Base-by-base conservation (phyloP, 2,113 vertebrate genomes). In the Amblyopsis rosae region DNA sequence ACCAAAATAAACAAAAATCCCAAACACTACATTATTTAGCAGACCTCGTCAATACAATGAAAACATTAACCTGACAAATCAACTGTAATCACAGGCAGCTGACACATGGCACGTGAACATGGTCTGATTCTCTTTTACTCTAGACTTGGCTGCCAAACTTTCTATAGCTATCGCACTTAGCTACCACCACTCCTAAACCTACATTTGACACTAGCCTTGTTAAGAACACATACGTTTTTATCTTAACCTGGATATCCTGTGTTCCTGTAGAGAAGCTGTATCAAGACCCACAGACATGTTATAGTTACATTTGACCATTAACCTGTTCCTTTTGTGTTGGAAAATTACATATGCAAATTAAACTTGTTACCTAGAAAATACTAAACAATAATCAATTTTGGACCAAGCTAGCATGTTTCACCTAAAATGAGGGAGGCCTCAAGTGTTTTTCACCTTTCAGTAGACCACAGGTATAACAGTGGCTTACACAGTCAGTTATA, bases 91-190 rank as follows among this genome's bases (percentile, higher is more conserved):
- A 41, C 69, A 81, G 87, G 85, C 80, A 86, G 84, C 88, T 90
- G 86, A 88, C 87, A 90, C 87, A 75, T 84, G 87, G 81, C 86
- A 90, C 75, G 72, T 78, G 81, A 79, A 85, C 86, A 80, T 82
- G 32, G 59, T 80, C 77, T 71, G 62, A 69, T 81, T 72, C 71
- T 59, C 68, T 65, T 76, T 59, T 70, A 82, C 51, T 76, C 73
- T 71, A 45, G 54, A 83, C 71, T 65, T 79, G 64, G 77, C 83
- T 86, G 86, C 90, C 82, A 71, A 80, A 83, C 77, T 48, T 73
- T 65, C 70, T 68, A 70, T 76, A 75, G 82, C 76, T 69, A 75
- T 82, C 76, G 66, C 70, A 26, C 54, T 82, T 63, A 75, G 73
- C 86, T 85, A 88, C 85, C 68, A 75, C 79, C 74, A 84, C 55